Evolutionary conservation across 2,113 vertebrate genomes (phyloP).

Genomic region (Connochaetes taurinus): DNA sequence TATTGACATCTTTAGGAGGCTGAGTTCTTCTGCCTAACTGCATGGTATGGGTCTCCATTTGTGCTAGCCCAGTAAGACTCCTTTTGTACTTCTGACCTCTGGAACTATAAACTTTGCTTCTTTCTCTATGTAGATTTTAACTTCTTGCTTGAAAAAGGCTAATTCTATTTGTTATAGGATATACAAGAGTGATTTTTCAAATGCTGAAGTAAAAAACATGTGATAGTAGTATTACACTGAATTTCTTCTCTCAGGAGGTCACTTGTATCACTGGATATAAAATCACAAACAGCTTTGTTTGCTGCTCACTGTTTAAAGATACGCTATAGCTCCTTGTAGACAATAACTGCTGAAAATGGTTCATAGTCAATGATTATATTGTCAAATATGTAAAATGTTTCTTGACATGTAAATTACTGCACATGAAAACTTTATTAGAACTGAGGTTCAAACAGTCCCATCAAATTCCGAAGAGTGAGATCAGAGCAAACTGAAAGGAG

Average conservation of each 20-base stretch:
- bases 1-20: not conserved
- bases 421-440: not conserved
- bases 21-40: not conserved
- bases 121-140: not conserved
- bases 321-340: not conserved
- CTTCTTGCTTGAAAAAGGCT: not conserved
- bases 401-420: not conserved
- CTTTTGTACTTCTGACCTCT: not conserved
- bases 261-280: not conserved
- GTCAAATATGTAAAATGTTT: not conserved
- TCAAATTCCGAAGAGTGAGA: not conserved
- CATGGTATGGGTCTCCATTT: not conserved
- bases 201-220: not conserved
- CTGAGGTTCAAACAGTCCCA: not conserved
- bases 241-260: not conserved
- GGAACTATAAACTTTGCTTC: not conserved
- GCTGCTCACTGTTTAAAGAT: not conserved
- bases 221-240: not conserved
- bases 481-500: not conserved
- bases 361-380: not conserved
- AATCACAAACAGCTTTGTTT: not conserved
- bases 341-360: not conserved
- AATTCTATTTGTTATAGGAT: not conserved
- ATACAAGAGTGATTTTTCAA: not conserved
- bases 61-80: not conserved